Evolutionary conservation across 1,140 invertebrate genomes (phyloP), one percentile per base, ranked within the genome.

Genomic region (Drosophila obscura): DNA sequence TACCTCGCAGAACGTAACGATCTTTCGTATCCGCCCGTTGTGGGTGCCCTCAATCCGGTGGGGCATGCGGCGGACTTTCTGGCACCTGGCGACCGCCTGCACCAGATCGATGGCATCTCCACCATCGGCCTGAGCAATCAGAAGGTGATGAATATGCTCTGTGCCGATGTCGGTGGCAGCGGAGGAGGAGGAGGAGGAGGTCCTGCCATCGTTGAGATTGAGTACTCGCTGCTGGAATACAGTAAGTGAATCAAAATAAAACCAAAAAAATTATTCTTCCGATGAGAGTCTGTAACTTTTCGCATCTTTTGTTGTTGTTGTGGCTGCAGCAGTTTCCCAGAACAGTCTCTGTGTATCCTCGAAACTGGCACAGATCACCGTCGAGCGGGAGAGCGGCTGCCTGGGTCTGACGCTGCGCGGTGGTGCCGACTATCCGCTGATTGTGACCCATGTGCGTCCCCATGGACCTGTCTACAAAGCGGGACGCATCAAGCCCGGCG

Each of bases 351-450:
- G 95, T 77, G 94, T 96, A 9, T 95, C 94, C 19, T 95, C 95
- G 26, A 95, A 96, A 88, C 93, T 96, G 58, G 95, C 95, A 51
- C 95, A 96, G 80, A 94, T 97, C 11, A 94, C 94, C 0, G 93
- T 97, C 28, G 95, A 97, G 90, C 94, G 97, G 78, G 96, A 97
- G 48, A 95, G 94, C 49, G 96, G 96, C 2, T 97, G 97, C 44
- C 94, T 98, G 52, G 98, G 97, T 0, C 95, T 99, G 39, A 98
- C 97, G 2, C 92, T 99, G 22, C 93, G 97, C 26, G 96, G 96
- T 0, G 97, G 97, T 2, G 94, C 94, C 24, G 93, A 94, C 59
- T 94, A 95, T 57, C 96, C 97, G 0, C 91, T 99, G 31, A 95
- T 97, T 4, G 96, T 99, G 1, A 98, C 97, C 0, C 95, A 97